phyloP scores from a whole-genome alignment of 2,797 vertebrate species.

The Diplodus puntazzo region DNA sequence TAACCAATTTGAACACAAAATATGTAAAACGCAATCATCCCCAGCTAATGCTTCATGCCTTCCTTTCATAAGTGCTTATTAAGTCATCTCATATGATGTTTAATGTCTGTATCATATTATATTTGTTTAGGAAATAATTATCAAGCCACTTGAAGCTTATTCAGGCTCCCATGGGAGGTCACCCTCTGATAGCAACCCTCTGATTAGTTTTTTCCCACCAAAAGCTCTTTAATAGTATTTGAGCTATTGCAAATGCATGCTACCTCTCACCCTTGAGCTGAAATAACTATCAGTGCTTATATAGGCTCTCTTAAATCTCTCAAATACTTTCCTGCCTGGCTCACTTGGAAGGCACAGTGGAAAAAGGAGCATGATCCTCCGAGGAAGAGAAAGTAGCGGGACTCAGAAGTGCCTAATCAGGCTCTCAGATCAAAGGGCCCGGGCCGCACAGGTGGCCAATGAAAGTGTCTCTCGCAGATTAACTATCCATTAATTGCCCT shows the following conservation, averaged over 20 bases:
- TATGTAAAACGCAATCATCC: constrained; percentile 61
- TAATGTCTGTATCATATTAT: constrained; percentile 19
- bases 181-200: constrained; percentile 40
- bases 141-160: constrained; percentile 42
- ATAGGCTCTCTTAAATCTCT: constrained; percentile 86
- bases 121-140: constrained; percentile 49
- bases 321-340: constrained; percentile 86
- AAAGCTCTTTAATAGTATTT: constrained; percentile 75
- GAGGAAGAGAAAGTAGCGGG: constrained; percentile 79
- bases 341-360: constrained; percentile 85
- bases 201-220: constrained; percentile 3
- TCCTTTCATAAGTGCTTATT: constrained; percentile 37
- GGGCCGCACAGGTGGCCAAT: constrained; percentile 78
- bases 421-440: constrained; percentile 82
- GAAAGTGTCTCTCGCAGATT: constrained; percentile 83
- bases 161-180: constrained; percentile 44
- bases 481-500: constrained; percentile 84
- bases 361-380: constrained; percentile 82
- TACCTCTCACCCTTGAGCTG: constrained; percentile 84
- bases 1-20: constrained; percentile 69
- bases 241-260: constrained; percentile 80
- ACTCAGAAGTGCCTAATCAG: constrained; percentile 81
- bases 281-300: constrained; percentile 86
- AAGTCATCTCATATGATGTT: constrained; percentile 37
- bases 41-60: constrained; percentile 39